phyloP scores from a whole-genome alignment of 2,888 invertebrate genomes.

The Hyposoter didymator region DNA sequence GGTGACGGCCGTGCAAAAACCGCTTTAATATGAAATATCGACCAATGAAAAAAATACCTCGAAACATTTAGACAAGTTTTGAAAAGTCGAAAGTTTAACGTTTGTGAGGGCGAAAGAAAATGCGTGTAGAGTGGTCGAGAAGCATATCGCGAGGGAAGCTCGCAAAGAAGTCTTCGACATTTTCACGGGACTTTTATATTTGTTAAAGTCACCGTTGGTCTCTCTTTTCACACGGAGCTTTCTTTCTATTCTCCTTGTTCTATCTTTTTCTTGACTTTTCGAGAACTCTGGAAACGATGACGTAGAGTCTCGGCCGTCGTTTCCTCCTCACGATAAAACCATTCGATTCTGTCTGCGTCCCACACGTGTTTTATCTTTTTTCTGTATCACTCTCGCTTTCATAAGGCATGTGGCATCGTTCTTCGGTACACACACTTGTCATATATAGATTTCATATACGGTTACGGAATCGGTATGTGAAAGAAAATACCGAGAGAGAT shows the following conservation, averaged over 20 bases:
- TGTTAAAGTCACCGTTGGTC: conserved; percentile 75
- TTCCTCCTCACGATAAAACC: conserved; percentile 63
- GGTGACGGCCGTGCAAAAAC: conserved; percentile 54
- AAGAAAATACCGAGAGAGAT: conserved; percentile 40
- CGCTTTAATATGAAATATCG: conserved; percentile 72
- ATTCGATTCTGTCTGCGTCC: conserved; percentile 35
- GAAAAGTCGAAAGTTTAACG: conserved; percentile 77
- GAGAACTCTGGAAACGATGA: conserved; percentile 55
- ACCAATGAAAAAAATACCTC: conserved; percentile 70
- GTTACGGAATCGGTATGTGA: conserved; percentile 74
- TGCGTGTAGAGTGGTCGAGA: conserved; percentile 36
- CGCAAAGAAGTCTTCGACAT: conserved; percentile 70
- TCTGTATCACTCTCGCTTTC: conserved; percentile 69
- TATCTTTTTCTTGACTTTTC: conserved; percentile 29
- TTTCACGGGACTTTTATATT: conserved; percentile 78
- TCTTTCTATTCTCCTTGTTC: conserved; percentile 34
- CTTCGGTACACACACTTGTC: conserved; percentile 71
- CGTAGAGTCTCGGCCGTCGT: conserved; percentile 57
- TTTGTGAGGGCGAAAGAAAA: conserved; percentile 56
- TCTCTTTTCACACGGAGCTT: conserved; percentile 58
- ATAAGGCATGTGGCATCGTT: conserved; percentile 78
- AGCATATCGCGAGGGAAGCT: conserved; percentile 57
- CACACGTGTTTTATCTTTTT: conserved; percentile 33
- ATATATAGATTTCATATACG: conserved; percentile 78
- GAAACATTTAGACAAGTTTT: conserved; percentile 81